These are phyloP conservation scores for Aspidiotus destructor DNA, from an alignment of 2,888 invertebrate genomes.

Conservation along the genomic window DNA sequence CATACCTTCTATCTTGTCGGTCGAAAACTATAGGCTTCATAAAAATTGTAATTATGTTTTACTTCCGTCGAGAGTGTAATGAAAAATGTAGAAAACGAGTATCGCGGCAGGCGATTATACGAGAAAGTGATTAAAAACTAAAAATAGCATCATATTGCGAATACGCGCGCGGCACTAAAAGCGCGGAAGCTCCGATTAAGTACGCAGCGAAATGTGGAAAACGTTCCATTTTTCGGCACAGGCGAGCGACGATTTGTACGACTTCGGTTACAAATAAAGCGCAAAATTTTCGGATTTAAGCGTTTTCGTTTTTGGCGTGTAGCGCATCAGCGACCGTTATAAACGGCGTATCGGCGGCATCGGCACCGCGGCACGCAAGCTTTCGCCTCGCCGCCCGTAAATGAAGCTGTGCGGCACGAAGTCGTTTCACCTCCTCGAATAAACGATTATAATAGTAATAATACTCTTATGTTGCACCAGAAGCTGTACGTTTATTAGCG, in stretches of 20 bases:
- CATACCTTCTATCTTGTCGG: no score
- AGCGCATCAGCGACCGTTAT: not conserved
- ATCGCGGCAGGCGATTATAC: no score
- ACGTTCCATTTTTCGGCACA: no score
- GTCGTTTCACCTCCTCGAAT: constrained; percentile 12
- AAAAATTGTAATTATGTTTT: no score
- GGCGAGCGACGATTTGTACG: not conserved
- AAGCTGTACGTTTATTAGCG: constrained; percentile 27
- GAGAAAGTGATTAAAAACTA: no score
- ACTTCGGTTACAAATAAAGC: not conserved
- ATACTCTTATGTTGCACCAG: constrained; percentile 23
- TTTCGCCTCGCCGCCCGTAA: not conserved
- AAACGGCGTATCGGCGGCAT: not conserved
- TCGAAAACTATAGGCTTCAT: no score
- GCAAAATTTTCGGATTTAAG: not conserved
- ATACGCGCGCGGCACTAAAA: no score
- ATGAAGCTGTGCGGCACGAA: not conserved
- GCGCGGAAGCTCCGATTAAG: no score
- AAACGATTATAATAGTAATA: constrained; percentile 30
- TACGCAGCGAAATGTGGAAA: no score
- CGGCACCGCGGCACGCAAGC: not conserved
- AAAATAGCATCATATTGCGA: no score
- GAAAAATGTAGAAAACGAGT: no score
- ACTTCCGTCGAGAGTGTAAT: no score
- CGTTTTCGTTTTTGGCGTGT: constrained; percentile 1